Percentiles rank a stretch among this genome's conserved stretches.
These are phyloP conservation scores for Steatornis caripensis DNA, from an alignment of 2,113 vertebrate genomes.

Conservation along the genomic window DNA sequence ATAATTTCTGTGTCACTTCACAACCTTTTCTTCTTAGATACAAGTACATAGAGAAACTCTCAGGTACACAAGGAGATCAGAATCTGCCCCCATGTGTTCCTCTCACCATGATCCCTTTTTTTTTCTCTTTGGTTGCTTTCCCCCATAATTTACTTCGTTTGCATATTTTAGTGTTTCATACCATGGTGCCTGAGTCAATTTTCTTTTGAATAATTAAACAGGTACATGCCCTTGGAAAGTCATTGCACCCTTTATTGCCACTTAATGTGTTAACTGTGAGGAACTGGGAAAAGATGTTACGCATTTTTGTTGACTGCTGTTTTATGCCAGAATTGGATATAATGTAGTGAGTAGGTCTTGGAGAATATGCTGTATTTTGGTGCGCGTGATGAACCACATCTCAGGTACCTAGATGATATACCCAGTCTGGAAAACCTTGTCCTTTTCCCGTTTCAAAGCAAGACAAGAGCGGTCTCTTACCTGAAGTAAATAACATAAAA, in stretches of 20 bases:
- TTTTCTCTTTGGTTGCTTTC: constrained; percentile 34
- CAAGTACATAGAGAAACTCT: background rate
- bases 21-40: background rate
- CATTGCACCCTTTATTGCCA: constrained; percentile 60
- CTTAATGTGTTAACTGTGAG: constrained; percentile 45
- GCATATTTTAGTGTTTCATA: constrained; percentile 63
- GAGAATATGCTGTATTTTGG: background rate
- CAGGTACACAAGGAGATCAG: background rate
- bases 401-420: background rate
- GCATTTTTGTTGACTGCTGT: background rate
- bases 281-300: constrained; percentile 21
- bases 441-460: background rate
- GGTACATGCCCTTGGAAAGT: constrained; percentile 66
- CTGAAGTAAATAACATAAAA: background rate
- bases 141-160: constrained; percentile 59
- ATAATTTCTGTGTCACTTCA: constrained; percentile 2
- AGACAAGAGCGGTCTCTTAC: background rate
- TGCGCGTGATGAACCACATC: background rate
- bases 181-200: constrained; percentile 63
- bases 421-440: background rate
- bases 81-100: background rate
- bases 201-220: constrained; percentile 67
- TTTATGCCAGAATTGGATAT: background rate
- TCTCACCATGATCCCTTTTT: background rate
- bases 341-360: background rate